A percentile compares a stretch with the other conserved stretches of the same genome.
Evolutionary conservation across 2,113 vertebrate genomes (phyloP).

Genomic region (Pelvicachromis taeniatus): DNA sequence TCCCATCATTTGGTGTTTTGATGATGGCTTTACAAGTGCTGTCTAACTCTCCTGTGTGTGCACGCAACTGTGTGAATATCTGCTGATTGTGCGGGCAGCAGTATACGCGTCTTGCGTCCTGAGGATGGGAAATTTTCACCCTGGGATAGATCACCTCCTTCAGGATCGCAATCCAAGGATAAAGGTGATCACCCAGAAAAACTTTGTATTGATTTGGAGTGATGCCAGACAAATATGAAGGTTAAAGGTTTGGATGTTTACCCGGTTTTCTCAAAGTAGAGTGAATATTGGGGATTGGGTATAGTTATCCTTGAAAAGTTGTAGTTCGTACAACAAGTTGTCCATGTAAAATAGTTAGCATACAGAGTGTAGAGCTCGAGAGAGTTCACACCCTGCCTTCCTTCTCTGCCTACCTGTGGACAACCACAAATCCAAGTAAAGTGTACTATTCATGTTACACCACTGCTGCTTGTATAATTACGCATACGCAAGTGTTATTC

Average conservation of each 20-base stretch:
- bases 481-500: neutral
- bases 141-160: neutral
- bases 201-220: neutral
- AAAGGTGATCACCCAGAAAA: neutral
- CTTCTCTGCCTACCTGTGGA: neutral
- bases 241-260: neutral
- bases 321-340: neutral
- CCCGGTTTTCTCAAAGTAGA: neutral
- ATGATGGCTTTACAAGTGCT: neutral
- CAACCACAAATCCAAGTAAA: neutral
- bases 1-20: neutral
- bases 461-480: neutral
- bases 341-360: neutral
- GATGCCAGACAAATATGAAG: neutral
- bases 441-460: neutral
- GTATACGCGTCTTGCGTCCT: neutral
- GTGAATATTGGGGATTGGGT: neutral
- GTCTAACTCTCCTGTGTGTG: neutral
- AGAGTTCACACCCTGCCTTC: neutral
- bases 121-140: neutral
- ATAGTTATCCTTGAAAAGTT: neutral
- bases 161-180: neutral
- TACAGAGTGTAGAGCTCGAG: neutral
- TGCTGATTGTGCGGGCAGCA: neutral
- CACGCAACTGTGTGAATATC: neutral